Conservation (phyloP, 2,113 vertebrate genomes). For the Ophthalmolycus amberensis region DNA sequence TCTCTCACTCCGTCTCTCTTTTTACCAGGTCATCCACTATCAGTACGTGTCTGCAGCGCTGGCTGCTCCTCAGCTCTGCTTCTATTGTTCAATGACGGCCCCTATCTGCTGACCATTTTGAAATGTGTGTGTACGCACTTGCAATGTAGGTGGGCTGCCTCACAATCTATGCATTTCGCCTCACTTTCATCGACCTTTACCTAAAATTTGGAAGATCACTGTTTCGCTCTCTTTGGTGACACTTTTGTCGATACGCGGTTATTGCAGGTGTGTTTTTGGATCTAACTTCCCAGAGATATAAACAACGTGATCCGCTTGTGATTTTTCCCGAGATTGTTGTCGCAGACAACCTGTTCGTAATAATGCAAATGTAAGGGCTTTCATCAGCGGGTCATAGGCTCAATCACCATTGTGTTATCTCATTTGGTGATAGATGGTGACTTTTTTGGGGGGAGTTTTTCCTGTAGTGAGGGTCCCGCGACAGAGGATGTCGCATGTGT, state of each 20-base stretch:
- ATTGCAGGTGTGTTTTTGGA: neutral
- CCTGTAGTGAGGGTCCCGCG: no score
- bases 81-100: conserved; percentile 70
- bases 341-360: neutral
- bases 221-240: neutral
- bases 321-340: neutral
- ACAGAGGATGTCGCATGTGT: no score
- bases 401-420: neutral
- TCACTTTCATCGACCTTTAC: conserved; percentile 22
- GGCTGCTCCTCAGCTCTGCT: conserved; percentile 19
- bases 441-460: no score
- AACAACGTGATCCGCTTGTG: neutral
- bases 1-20: conserved; percentile 29
- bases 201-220: neutral
- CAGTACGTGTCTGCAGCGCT: conserved; percentile 49
- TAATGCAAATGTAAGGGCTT: neutral
- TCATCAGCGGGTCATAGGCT: neutral
- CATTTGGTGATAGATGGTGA: neutral
- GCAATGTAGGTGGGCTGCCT: conserved; percentile 45
- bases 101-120: conserved; percentile 63
- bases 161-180: conserved; percentile 21
- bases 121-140: conserved; percentile 52
- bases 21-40: conserved; percentile 69
- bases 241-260: neutral
- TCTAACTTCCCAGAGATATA: neutral